Evolutionary conservation across 2,113 vertebrate species (phyloP), one percentile per base, ranked within the genome.

Genomic region (Aldabrachelys gigantea): DNA sequence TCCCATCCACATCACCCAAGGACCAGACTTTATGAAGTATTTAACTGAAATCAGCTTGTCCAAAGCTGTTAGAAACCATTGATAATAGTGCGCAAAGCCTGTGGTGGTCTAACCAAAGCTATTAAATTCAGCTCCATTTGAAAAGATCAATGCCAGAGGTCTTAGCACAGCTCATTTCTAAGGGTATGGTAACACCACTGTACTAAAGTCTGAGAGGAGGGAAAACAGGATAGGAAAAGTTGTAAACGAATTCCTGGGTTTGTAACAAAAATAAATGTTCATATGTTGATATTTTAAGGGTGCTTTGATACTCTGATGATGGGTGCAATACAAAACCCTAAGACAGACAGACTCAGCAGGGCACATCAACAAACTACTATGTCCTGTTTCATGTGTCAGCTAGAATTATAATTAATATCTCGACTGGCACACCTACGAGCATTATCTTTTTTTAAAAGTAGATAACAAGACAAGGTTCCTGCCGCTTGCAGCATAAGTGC

Each of bases 31-130:
- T 3, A 85, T 62, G 93, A 88, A 94, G 44, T 50, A 52, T 80
- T 97, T 95, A 88, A 69, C 41, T 91, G 92, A 97, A 96, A 89
- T 52, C 3, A 82, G 88, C 75, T 79, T 96, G 80, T 59, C 12
- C 8, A 88, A 85, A 89, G 54, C 72, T 13, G 53, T 75, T 82
- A 94, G 91, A 94, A 89, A 88, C 87, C 80, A 62, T n/a, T 8
- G 19, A 84, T 92, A 89, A 89, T 93, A 93, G 83, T 91, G 88
- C 44, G 72, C 91, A 79, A 65, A 79, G 80, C 80, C 96, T 93
- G 79, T 10, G 0, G 87, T 94, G 72, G 94, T 87, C 89, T 97
- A 93, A 96, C 80, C 93, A 95, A 94, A 97, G 81, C 62, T 94
- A 91, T 94, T 90, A 92, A 95, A 95, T 94, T 54, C 85, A 59